Evolutionary conservation across 2,797 vertebrate genomes (phyloP).

Genomic region (Lepus townsendii): DNA sequence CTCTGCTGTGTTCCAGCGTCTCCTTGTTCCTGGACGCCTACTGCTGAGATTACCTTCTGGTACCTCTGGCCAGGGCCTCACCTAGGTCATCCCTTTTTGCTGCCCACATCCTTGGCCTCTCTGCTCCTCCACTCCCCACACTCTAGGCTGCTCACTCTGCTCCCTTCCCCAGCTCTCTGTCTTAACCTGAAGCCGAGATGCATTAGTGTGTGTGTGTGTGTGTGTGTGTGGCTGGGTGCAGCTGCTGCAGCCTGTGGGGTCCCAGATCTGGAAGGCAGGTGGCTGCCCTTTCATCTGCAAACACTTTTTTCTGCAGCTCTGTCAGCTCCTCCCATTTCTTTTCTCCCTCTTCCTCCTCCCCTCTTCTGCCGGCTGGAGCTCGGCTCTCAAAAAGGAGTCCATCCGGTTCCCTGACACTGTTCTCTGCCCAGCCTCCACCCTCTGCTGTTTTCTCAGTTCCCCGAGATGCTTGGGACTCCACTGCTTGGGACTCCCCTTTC

Average conservation of each 20-base stretch:
- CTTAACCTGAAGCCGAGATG: background rate
- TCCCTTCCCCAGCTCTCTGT: background rate
- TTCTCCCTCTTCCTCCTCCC: background rate
- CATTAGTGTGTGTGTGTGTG: background rate
- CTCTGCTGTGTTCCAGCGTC: background rate
- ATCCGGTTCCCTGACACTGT: background rate
- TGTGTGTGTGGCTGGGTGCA: background rate
- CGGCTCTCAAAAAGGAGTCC: background rate
- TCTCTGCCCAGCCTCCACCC: background rate
- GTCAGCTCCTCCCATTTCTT: background rate
- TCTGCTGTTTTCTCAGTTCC: background rate
- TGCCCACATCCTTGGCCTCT: background rate
- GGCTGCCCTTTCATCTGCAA: background rate
- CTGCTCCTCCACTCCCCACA: background rate
- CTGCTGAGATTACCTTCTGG: background rate
- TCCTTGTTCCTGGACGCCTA: background rate
- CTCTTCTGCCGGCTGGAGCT: background rate
- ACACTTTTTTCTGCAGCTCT: background rate
- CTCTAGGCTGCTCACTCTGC: background rate
- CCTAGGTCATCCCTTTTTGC: no score
- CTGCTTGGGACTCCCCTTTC: no score
- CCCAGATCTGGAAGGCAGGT: background rate
- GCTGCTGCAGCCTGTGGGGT: background rate
- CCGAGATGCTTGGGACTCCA: background rate
- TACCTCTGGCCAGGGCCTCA: background rate